phyloP scores from a whole-genome alignment of 2,797 vertebrate genomes.

The Cheirogaleus major region DNA sequence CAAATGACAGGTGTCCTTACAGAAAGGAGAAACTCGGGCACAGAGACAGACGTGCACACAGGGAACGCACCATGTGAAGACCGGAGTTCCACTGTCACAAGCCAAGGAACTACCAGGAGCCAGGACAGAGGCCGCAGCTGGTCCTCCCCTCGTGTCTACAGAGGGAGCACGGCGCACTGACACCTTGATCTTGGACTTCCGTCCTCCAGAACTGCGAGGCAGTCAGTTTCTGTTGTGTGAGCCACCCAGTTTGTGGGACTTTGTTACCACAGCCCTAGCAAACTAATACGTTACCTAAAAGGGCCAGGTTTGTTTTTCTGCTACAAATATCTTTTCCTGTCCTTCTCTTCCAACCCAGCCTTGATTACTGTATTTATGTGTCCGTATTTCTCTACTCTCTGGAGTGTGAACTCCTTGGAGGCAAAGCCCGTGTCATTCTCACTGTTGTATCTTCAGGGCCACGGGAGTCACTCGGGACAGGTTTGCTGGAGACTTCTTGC shows the following conservation, averaged over 20 bases:
- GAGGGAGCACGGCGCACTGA: neutral
- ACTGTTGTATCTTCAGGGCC: neutral
- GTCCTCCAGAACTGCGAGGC: neutral
- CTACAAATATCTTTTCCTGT: neutral
- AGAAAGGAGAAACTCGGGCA: neutral
- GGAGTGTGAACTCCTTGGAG: neutral
- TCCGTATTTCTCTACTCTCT: neutral
- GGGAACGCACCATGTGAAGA: neutral
- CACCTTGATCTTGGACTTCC: neutral
- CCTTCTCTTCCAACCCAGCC: neutral
- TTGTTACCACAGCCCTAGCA: neutral
- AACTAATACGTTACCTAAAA: neutral
- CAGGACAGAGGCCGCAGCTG: neutral
- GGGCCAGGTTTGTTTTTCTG: neutral
- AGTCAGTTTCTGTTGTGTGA: neutral
- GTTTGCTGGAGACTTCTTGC: neutral
- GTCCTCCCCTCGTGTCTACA: neutral
- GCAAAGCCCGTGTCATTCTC: neutral
- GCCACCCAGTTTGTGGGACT: neutral
- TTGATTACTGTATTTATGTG: neutral
- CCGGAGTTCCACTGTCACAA: no score
- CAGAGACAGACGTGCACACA: neutral
- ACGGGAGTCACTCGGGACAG: neutral
- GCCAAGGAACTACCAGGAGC: neutral
- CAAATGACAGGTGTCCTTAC: no score